phyloP scores from a whole-genome alignment of 2,797 vertebrate species.

The Hippopotamyrus pictus region DNA sequence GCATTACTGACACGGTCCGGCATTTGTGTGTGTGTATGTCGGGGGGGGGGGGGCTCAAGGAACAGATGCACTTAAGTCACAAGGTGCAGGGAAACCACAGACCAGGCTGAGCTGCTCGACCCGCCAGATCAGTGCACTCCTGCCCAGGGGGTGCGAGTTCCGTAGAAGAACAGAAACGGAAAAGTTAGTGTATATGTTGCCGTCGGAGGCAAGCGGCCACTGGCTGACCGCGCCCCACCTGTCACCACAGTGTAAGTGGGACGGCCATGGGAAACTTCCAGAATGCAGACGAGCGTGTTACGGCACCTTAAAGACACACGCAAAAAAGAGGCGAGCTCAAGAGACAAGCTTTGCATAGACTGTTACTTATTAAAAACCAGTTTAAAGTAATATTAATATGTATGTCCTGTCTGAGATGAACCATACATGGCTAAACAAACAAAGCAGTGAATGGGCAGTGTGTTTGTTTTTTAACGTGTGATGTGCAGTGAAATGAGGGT shows the following conservation, averaged over 20 bases:
- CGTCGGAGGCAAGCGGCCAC: too few relatives aligned
- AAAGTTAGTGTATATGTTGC: not conserved
- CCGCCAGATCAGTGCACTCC: not conserved
- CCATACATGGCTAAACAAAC: not conserved
- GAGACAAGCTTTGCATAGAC: not conserved
- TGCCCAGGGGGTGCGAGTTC: not conserved
- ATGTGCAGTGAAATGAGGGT: not conserved
- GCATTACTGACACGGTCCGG: not conserved
- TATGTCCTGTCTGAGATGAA: not conserved
- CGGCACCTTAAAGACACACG: not conserved
- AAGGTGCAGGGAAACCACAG: constrained; percentile 6
- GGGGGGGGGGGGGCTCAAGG: not conserved
- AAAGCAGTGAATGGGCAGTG: not conserved
- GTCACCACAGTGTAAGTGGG: not conserved
- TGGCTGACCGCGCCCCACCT: not conserved
- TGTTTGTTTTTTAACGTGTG: not conserved
- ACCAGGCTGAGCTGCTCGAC: not conserved
- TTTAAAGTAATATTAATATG: not conserved
- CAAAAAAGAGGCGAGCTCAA: too few relatives aligned
- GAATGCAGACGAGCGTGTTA: not conserved
- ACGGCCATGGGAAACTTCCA: not conserved
- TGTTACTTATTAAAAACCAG: not conserved
- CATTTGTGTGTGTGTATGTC: not conserved
- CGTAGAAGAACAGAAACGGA: not conserved
- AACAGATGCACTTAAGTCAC: not conserved